Percentiles rank a stretch among this genome's conserved stretches.
These are phyloP conservation scores for Busseola fusca DNA, from an alignment of 2,888 invertebrate genomes.

Conservation along the genomic window DNA sequence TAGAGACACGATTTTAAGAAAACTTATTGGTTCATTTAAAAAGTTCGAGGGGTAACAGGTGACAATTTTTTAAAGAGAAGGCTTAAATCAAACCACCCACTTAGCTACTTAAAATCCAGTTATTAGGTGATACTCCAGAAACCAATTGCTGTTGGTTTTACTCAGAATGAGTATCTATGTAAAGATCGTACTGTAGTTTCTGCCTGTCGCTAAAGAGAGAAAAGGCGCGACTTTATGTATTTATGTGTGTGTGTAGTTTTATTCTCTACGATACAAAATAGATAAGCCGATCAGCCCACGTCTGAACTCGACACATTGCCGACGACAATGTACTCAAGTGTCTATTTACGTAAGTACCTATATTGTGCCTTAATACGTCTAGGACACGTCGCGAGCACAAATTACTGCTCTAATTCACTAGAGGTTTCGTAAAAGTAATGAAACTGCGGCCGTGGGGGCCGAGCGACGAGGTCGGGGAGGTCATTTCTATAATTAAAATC, in stretches of 20 bases:
- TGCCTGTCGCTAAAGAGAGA: neutral
- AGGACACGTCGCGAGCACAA: conserved; percentile 84
- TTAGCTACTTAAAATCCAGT: neutral
- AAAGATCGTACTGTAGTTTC: no score
- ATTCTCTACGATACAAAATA: neutral
- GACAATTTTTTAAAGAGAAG: neutral
- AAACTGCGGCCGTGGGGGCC: conserved; percentile 74
- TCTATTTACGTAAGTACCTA: conserved; percentile 57
- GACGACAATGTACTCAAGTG: conserved; percentile 27
- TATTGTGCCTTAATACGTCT: conserved; percentile 68
- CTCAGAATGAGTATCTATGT: neutral
- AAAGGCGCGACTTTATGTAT: neutral
- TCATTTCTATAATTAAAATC: conserved; percentile 71
- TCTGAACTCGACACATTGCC: conserved; percentile 13
- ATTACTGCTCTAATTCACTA: conserved; percentile 86
- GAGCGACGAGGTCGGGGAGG: conserved; percentile 69
- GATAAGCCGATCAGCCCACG: conserved; percentile 20
- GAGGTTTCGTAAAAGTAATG: conserved; percentile 84
- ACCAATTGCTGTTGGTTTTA: neutral
- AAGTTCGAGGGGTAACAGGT: neutral
- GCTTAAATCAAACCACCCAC: neutral
- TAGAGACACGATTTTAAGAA: neutral
- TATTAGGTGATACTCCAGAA: neutral
- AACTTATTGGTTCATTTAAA: neutral
- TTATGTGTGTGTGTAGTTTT: neutral